Base-by-base conservation (phyloP, 2,888 invertebrate species). In the Drosophila kuntzei region DNA sequence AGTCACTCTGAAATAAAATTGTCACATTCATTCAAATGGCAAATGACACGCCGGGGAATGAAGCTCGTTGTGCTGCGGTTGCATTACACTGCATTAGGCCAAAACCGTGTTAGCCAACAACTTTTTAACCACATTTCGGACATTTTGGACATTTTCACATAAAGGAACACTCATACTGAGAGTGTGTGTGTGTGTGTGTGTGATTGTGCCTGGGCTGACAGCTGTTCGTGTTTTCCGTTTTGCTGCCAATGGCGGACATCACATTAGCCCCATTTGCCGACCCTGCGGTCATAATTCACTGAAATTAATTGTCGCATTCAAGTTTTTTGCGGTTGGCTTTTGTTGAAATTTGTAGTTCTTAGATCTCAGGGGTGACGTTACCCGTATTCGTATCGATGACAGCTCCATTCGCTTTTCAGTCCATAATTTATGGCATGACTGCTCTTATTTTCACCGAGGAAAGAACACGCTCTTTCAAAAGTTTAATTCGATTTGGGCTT, bases 251-350 rank as follows among this genome's bases (percentile, higher is more conserved):
- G 78, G 57, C 64, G 67, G 66, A 55, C 79, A 69, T 82, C 86
- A 73, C 88, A 83, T 83, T 83, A 83, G 88, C 80, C 71, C 64
- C 76, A 82, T 73, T 83, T 88, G 82, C 46, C 79, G 43, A 72
- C 82, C 71, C 66, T 74, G 76, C 68, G 86, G 86, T 82, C 88
- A 83, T 83, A 83, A 83, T 88, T 83, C 83, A 83, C 88, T 65
- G 49, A 86, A 88, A 83, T 88, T 83, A 83, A 83, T 83, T 83
- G 88, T 88, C 87, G 76, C 83, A 82, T 74, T 85, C 72, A 69
- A 72, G 71, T 68, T 71, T 54, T 66, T 62, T 51, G 22, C 50
- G n/a, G 47, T 25, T 47, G 49, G 34, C 60, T 55, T 44, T 32
- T 29, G 44, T 43, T 29, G 32, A 3, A 50, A 46, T 58, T 58